Evolutionary conservation across 2,888 invertebrate species (phyloP).

Genomic region (Macaria liturata): DNA sequence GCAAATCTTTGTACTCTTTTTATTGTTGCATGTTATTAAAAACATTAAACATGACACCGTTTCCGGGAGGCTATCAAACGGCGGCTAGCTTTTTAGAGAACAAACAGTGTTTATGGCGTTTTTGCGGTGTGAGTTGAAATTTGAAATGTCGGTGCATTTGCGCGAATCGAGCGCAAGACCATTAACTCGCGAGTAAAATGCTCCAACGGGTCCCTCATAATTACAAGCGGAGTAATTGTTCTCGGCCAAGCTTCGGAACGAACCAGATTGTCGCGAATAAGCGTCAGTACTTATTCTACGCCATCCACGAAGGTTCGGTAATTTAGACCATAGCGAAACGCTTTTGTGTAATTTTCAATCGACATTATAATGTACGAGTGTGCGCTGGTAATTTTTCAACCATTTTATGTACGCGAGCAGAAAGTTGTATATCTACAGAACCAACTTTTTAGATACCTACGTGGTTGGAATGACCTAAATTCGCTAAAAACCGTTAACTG

Average conservation of each 20-base stretch:
- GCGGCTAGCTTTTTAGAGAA: constrained; percentile 30
- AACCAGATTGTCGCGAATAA: constrained; percentile 38
- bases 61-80: constrained; percentile 10
- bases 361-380: too few species aligned
- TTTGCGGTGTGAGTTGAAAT: constrained; percentile 31
- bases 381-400: too few species aligned
- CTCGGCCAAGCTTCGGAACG: constrained; percentile 46
- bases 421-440: too few species aligned
- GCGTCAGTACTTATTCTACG: too few species aligned
- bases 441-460: too few species aligned
- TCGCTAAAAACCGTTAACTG: too few species aligned
- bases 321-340: too few species aligned
- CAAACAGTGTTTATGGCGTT: constrained; percentile 35
- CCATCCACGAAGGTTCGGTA: too few species aligned
- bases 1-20: neutral
- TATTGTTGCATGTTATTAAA: too few species aligned
- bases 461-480: too few species aligned
- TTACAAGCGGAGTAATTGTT: constrained; percentile 69
- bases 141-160: constrained; percentile 50
- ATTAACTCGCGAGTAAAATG: constrained; percentile 59
- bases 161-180: constrained; percentile 56
- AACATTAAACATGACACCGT: neutral
- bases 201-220: constrained; percentile 61
- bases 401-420: too few species aligned
- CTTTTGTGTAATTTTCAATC: too few species aligned